Base-by-base conservation (phyloP, 2,888 invertebrate genomes). In the Mythimna loreyi region DNA sequence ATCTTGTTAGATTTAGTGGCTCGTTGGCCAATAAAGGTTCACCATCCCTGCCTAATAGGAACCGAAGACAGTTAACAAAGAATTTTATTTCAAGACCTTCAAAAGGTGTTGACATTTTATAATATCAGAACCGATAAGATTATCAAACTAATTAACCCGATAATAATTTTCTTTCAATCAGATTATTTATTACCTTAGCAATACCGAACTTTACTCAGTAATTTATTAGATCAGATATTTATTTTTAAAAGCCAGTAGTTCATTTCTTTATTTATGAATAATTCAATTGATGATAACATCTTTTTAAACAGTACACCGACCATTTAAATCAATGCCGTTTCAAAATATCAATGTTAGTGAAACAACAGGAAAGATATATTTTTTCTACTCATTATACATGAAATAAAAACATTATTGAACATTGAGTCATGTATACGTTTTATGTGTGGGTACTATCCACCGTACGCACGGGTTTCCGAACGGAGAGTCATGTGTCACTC, bases 211-310 rank as follows among this genome's bases (percentile, higher is more conserved):
- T 1, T 52, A 66, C 23, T 40, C 6, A n/a, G 8, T 66, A 36
- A 52, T 57, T 4, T 49, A 50, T 43, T 28, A 28, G 40, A 50
- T 61, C 21, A 19, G 16, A 30, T 23, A 49, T 40, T 30, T 19
- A n/a, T 57, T 52, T 25, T 30, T 23, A 9, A 47, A 64, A 52
- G 45, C 19, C 57, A 67, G 52, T 58, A 75, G 75, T 67, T 57
- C 4, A 16, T 50, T 43, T 0, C 33, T 33, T 13, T 11, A 33
- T 55, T 16, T 47, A 55, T 3, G 25, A 49, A n/a, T 49, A 50
- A 70, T 23, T 23, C 11, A 52, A 40, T 25, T 5, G 21, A 53
- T 45, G 5, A 25, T 62, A 3, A 43, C 6, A 19, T 52, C 30
- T 19, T 47, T 57, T 57, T 9, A 16, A 57, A 45, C 9, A 5